Evolutionary conservation across 2,797 vertebrate genomes (phyloP).

Genomic region (Menidia menidia): DNA sequence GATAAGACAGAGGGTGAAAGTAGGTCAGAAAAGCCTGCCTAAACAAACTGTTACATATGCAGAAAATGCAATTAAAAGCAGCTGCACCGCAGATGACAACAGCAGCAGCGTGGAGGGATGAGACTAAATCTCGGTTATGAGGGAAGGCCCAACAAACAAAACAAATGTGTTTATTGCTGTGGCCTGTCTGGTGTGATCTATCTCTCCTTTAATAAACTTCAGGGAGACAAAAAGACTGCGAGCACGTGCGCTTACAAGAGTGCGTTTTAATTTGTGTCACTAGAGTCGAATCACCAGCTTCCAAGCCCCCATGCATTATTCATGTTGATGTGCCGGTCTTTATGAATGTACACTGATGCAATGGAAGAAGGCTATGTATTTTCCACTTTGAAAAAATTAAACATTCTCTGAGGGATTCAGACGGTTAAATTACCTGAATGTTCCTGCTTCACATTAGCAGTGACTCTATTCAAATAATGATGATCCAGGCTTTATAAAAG

Average conservation of each 20-base stretch:
- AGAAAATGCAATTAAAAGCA: constrained; percentile 31
- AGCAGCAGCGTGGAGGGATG: constrained; percentile 7
- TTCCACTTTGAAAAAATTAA: too few species aligned
- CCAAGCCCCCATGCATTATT: constrained; percentile 8
- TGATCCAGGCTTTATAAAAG: neutral
- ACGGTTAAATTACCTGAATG: neutral
- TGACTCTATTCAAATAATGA: neutral
- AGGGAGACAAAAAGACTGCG: neutral
- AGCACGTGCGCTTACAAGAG: neutral
- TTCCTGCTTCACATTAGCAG: neutral
- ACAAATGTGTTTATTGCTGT: neutral
- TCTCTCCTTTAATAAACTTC: constrained; percentile 21
- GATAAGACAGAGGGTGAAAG: constrained; percentile 30
- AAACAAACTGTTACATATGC: constrained; percentile 23
- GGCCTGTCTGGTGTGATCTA: constrained; percentile 2
- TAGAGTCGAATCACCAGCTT: neutral
- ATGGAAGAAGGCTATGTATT: neutral
- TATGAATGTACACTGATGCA: neutral
- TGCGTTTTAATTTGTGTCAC: neutral
- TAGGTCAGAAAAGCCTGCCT: constrained; percentile 47
- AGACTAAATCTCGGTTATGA: neutral
- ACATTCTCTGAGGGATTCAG: neutral
- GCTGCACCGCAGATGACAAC: neutral
- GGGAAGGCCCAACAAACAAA: constrained; percentile 17
- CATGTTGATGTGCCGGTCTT: neutral